Conservation (phyloP, 2,888 invertebrate genomes). For the Pyralis farinalis region DNA sequence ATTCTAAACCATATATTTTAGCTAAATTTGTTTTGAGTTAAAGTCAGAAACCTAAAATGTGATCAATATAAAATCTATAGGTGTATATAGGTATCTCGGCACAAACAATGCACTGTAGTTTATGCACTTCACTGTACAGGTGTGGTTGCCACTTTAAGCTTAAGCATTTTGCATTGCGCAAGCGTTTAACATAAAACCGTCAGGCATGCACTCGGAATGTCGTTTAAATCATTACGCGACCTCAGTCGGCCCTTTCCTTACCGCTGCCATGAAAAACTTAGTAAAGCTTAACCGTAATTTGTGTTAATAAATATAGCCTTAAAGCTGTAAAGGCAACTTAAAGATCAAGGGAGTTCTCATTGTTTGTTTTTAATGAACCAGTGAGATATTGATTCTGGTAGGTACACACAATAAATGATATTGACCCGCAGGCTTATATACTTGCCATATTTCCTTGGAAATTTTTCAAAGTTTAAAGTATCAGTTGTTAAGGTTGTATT, state of each 20-base stretch:
- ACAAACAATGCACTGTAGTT: conserved; percentile 10
- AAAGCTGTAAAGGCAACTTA: conserved; percentile 20
- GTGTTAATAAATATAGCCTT: conserved; percentile 41
- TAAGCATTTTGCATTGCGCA: conserved; percentile 8
- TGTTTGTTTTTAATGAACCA: conserved; percentile 6
- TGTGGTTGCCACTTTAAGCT: not conserved
- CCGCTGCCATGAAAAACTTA: no score
- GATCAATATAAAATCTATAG: no score
- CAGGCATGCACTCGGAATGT: conserved; percentile 1
- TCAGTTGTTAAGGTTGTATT: no score
- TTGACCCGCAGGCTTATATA: no score
- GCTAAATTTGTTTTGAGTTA: no score
- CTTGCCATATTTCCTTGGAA: no score
- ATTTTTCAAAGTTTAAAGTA: no score
- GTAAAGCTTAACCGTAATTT: not conserved
- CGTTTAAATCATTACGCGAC: conserved; percentile 4
- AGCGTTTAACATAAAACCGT: conserved; percentile 6
- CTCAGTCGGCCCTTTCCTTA: no score
- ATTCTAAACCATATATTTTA: no score
- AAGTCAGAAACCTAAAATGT: no score
- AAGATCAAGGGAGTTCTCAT: conserved; percentile 48
- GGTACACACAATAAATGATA: no score
- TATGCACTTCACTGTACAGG: conserved; percentile 13
- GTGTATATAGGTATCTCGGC: no score
- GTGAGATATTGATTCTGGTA: not conserved